These are phyloP conservation scores for Psilopsiagon aymara DNA, from an alignment of 2,113 vertebrate species.

Conservation along the genomic window DNA sequence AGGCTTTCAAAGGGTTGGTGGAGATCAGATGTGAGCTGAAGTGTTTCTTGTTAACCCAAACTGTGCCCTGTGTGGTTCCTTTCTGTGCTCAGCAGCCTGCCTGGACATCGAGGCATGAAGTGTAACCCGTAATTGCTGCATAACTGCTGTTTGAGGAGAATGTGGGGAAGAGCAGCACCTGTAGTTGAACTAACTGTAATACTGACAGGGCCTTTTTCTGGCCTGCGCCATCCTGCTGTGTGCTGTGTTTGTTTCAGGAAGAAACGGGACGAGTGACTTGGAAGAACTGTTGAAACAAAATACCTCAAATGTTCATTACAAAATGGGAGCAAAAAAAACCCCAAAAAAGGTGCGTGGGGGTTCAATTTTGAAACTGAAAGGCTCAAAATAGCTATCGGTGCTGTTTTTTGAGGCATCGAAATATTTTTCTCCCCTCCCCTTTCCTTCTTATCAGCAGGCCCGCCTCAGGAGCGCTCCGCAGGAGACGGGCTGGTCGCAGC, in stretches of 20 bases:
- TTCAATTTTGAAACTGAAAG: background rate
- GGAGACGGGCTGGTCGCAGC: background rate
- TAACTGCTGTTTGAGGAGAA: background rate
- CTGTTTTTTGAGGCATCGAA: background rate
- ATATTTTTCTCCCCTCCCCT: accelerated
- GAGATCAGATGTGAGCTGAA: background rate
- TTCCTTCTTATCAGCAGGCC: accelerated
- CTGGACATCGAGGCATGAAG: background rate
- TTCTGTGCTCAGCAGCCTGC: background rate
- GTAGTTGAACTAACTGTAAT: background rate
- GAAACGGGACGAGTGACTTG: background rate
- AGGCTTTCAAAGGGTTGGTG: background rate
- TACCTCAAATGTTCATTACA: background rate
- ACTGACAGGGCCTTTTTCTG: background rate
- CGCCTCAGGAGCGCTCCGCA: background rate
- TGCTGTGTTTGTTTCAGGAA: background rate
- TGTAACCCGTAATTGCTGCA: background rate
- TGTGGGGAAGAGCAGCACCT: background rate
- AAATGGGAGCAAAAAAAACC: background rate
- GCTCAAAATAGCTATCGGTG: background rate
- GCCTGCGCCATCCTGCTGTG: background rate
- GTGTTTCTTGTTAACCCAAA: background rate
- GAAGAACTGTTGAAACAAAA: background rate
- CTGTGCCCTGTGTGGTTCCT: background rate
- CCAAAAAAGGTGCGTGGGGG: background rate